These are phyloP conservation scores for Littorina saxatilis DNA, from an alignment of 1,140 invertebrate species.

Conservation along the genomic window DNA sequence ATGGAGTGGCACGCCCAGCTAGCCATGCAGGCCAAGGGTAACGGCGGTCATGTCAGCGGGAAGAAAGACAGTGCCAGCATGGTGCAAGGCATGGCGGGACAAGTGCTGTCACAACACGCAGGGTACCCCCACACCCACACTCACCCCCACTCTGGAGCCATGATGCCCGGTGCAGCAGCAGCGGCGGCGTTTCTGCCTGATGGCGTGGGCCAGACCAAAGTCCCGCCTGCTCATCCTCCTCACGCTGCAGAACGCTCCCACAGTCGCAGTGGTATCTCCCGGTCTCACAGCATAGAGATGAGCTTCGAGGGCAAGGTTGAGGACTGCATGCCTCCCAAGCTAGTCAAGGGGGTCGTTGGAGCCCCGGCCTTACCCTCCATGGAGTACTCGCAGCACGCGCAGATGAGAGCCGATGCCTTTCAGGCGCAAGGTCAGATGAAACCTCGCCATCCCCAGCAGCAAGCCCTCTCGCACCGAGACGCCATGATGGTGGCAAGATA, in stretches of 20 bases:
- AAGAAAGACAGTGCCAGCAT: background rate
- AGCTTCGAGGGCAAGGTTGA: conserved; percentile 33
- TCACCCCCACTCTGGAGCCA: background rate
- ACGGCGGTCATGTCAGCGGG: background rate
- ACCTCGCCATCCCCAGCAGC: background rate
- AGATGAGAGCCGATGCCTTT: conserved; percentile 5
- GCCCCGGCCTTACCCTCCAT: background rate
- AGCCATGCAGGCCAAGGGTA: background rate
- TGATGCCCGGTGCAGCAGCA: background rate
- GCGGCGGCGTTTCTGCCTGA: background rate
- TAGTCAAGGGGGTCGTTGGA: conserved; percentile 7
- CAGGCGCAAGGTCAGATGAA: conserved; percentile 16
- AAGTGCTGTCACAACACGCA: background rate
- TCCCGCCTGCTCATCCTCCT: background rate
- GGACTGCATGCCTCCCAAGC: background rate
- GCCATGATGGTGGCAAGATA: background rate
- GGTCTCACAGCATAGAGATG: conserved; percentile 33
- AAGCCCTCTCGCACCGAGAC: background rate
- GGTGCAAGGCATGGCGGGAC: background rate
- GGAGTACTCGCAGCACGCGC: conserved; percentile 28
- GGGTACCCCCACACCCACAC: conserved; percentile 2
- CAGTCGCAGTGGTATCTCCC: background rate
- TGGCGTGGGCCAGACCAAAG: background rate
- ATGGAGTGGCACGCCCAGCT: conserved; percentile 1
- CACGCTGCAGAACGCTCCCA: background rate